Conservation (phyloP, 2,113 vertebrate species). For the Columbina picui region DNA sequence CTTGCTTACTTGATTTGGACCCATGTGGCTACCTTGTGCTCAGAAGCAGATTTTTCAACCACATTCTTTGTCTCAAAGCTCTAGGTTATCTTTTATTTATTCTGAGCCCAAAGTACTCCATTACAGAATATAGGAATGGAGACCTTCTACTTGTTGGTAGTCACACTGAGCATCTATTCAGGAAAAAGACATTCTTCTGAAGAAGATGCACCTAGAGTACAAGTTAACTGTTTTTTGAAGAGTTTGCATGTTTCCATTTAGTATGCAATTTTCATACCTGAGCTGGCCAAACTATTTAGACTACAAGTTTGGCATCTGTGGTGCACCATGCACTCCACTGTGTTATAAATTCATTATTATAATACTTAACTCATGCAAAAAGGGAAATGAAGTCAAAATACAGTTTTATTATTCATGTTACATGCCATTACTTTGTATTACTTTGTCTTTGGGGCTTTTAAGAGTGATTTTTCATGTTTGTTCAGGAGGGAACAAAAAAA, state of each 20-base stretch:
- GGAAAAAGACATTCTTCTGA: background rate
- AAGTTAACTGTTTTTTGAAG: background rate
- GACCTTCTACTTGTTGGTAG: background rate
- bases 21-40: background rate
- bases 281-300: background rate
- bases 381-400: background rate
- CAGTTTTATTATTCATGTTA: background rate
- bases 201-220: background rate
- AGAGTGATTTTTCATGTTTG: background rate
- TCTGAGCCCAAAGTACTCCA: background rate
- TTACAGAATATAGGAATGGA: background rate
- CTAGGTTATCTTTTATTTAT: background rate
- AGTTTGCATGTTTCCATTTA: background rate
- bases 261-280: background rate
- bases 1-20: background rate
- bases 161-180: background rate
- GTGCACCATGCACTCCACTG: background rate
- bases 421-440: background rate
- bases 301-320: background rate
- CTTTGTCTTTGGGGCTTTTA: background rate
- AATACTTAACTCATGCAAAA: background rate
- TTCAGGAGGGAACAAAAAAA: background rate
- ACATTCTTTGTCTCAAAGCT: background rate
- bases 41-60: background rate
- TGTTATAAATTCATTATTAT: background rate